Conservation (phyloP, 1,140 invertebrate species). For the Bilobella aurantiaca region DNA sequence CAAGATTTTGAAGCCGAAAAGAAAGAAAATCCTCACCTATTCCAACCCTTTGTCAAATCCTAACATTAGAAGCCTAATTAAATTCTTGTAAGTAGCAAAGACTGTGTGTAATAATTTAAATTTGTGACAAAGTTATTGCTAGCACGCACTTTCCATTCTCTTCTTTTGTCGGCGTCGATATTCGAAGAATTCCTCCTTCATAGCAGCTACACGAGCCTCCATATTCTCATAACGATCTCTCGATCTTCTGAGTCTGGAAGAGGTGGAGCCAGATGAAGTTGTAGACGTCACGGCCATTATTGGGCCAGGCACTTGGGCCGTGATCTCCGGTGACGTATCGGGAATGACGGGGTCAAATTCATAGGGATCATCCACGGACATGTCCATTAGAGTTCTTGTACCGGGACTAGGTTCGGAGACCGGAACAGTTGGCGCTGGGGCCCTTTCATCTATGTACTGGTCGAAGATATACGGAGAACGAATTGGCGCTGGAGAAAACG, state of each 20-base stretch:
- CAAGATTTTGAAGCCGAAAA: neutral
- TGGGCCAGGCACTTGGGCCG: conserved; percentile 30
- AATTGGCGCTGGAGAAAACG: conserved; percentile 21
- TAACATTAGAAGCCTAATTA: neutral
- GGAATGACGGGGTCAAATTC: conserved; percentile 70
- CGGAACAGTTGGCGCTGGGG: conserved; percentile 21
- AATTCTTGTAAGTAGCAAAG: neutral
- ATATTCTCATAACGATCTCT: conserved; percentile 61
- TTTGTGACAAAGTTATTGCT: conserved; percentile 31
- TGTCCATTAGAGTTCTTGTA: conserved; percentile 48
- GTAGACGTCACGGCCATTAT: conserved; percentile 31
- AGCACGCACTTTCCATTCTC: conserved; percentile 65
- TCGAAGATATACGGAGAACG: conserved; percentile 32
- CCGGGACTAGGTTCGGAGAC: conserved; percentile 30
- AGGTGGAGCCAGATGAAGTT: conserved; percentile 34
- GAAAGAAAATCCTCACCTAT: too few species aligned
- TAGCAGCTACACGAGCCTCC: conserved; percentile 71
- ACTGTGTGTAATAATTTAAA: too few species aligned
- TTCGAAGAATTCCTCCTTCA: conserved; percentile 90
- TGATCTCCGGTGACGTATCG: conserved; percentile 53
- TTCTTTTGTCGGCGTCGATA: conserved; percentile 74
- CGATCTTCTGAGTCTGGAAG: conserved; percentile 28
- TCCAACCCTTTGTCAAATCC: too few species aligned
- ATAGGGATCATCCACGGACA: conserved; percentile 88
- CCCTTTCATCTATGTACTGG: neutral